Evolutionary conservation across 2,113 vertebrate genomes (phyloP), one percentile per base, ranked within the genome.

Genomic region (Rhinoderma darwinii): DNA sequence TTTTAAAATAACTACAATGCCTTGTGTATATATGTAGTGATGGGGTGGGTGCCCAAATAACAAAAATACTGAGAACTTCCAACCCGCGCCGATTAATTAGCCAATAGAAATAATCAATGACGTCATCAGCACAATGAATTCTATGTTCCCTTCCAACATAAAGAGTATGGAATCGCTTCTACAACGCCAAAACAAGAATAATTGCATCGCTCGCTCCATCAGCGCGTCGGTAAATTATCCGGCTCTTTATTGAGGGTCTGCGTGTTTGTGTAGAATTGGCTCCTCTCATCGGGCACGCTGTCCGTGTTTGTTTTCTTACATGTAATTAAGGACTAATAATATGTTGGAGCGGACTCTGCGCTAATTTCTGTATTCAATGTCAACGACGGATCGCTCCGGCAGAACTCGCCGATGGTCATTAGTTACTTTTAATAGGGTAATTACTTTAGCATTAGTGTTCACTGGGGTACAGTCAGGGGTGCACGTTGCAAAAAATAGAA

Each of bases 321-420:
- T 70, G 56, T 79, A 68, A 78, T 86, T 79, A 86, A 37, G 61
- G 47, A 59, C 51, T 41, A 51, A 86, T 85, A 85, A 84, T 32
- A 63, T 10, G 39, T 41, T 18, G 39, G 20, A 56, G 44, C 27
- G 5, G 30, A 51, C 20, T 68, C 41, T n/a, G 70, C 35, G 17
- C 22, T n/a, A 43, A 41, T 12, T 86, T 47, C 75, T 61, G 5
- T 59, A 84, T 84, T 54, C 5, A 80, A 30, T n/a, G 30, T 78
- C 54, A 41, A 61, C 22, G 18, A n/a, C 27, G 77, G 22, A 61
- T 41, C 54, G 11, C 20, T n/a, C 3, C n/a, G 27, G 44, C 75
- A 18, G 75, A 30, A 78, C 32, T 15, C 41, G 15, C 76, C 5
- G 30, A 56, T 80, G 39, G 12, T 59, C 51, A 41, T 78, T 51